phyloP scores from a whole-genome alignment of 2,888 invertebrate species.

The Nemapogon koenigi region DNA sequence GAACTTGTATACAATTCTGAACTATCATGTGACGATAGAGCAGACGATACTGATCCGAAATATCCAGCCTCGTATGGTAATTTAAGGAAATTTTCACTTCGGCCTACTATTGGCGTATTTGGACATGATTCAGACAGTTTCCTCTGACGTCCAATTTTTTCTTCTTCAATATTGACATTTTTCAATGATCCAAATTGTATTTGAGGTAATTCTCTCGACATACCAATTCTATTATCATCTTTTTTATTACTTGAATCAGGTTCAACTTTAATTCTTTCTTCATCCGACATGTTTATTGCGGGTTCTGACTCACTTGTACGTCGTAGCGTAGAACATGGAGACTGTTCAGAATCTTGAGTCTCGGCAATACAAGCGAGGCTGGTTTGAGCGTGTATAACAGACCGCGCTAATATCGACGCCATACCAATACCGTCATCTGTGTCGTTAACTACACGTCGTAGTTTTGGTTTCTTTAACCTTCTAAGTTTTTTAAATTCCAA shows the following conservation, averaged over 20 bases:
- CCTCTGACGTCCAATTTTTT: constrained; percentile 23
- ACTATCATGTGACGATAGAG: constrained; percentile 49
- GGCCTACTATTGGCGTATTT: constrained; percentile 37
- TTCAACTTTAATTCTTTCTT: constrained; percentile 24
- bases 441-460: constrained; percentile 34
- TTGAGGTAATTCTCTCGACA: constrained; percentile 28
- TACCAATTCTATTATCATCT: constrained; percentile 15
- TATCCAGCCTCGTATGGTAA: constrained; percentile 40
- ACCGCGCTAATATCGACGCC: constrained; percentile 71
- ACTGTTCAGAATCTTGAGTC: constrained; percentile 53
- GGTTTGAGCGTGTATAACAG: constrained; percentile 66
- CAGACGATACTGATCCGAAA: constrained; percentile 48
- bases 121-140: constrained; percentile 55
- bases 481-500: constrained; percentile 49
- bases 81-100: constrained; percentile 41
- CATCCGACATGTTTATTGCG: constrained; percentile 30
- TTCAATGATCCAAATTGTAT: constrained; percentile 42
- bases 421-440: constrained; percentile 63
- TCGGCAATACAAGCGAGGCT: constrained; percentile 66
- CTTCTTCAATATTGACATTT: constrained; percentile 34
- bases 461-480: constrained; percentile 44
- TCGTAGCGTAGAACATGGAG: constrained; percentile 41
- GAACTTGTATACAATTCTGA: constrained; percentile 49
- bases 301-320: constrained; percentile 52
- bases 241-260: constrained; percentile 17